Percentiles rank a stretch among this genome's conserved stretches.
phyloP scores from a whole-genome alignment of 2,797 vertebrate species.

The Poeciliopsis gracilis region DNA sequence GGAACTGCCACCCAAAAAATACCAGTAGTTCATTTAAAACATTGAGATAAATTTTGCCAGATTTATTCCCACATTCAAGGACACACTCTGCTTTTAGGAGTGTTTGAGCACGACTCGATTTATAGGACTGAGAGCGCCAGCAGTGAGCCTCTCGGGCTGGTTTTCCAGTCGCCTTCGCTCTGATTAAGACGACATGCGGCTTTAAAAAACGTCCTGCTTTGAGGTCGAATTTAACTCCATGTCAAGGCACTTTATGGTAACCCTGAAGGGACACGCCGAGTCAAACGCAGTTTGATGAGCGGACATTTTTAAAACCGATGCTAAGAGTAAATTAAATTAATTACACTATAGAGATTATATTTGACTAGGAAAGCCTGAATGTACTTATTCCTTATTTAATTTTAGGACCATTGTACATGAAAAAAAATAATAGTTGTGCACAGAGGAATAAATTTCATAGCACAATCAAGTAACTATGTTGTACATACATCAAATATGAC shows the following conservation, averaged over 20 bases:
- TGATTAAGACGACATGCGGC: slow-evolving; percentile 8
- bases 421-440: too few relatives aligned
- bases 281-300: not conserved
- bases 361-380: not conserved
- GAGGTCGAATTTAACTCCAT: slow-evolving; percentile 20
- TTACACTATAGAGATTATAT: not conserved
- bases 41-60: not conserved
- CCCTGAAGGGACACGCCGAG: slow-evolving; percentile 6
- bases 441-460: not conserved
- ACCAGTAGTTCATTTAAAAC: not conserved
- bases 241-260: not conserved
- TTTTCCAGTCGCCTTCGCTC: slow-evolving; percentile 12
- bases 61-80: slow-evolving; percentile 5
- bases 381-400: not conserved
- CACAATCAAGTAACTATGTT: too few relatives aligned
- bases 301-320: not conserved
- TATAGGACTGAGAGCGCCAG: slow-evolving; percentile 7
- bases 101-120: slow-evolving; percentile 5
- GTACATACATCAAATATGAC: too few relatives aligned
- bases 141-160: slow-evolving; percentile 27
- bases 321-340: not conserved
- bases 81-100: not conserved
- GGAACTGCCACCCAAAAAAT: slow-evolving; percentile 6
- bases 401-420: too few relatives aligned
- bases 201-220: slow-evolving; percentile 14